Percentiles rank a stretch among this genome's conserved stretches.
Evolutionary conservation across 2,888 invertebrate species (phyloP).

Genomic region (Lycocerus yunnanus): DNA sequence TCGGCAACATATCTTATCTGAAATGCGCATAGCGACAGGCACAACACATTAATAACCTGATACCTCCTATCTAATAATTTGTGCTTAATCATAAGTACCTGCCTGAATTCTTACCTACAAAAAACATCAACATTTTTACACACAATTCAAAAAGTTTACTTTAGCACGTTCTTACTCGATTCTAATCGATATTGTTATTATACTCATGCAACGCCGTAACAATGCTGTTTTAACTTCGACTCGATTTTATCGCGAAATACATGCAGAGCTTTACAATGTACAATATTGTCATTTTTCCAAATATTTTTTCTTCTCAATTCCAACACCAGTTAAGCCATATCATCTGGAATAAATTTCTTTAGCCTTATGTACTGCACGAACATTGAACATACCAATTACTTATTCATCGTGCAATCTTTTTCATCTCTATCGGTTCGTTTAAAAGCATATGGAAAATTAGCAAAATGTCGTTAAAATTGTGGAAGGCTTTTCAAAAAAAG

Average conservation of each 20-base stretch:
- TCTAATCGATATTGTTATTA: conserved; percentile 16
- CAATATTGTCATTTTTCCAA: neutral
- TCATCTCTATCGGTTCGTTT: neutral
- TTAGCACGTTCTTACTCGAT: conserved; percentile 13
- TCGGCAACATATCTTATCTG: conserved; percentile 44
- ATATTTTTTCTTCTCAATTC: neutral
- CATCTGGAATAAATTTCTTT: neutral
- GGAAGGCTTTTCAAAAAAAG: neutral
- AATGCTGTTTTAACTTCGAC: neutral
- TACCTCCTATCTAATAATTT: conserved; percentile 36
- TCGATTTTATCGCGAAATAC: neutral
- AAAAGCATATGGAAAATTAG: neutral
- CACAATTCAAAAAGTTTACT: conserved; percentile 10
- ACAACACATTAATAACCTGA: conserved; percentile 43
- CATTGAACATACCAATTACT: neutral
- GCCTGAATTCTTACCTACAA: conserved; percentile 21
- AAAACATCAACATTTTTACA: conserved; percentile 12
- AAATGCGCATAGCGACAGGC: conserved; percentile 43
- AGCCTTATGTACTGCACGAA: neutral
- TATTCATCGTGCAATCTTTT: neutral
- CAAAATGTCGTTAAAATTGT: neutral
- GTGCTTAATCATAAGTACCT: conserved; percentile 33
- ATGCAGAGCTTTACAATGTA: neutral
- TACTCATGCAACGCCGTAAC: conserved; percentile 1
- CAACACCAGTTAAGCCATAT: neutral